Conservation (phyloP, 2,888 invertebrate genomes). For the Didymodactylos carnosus region DNA sequence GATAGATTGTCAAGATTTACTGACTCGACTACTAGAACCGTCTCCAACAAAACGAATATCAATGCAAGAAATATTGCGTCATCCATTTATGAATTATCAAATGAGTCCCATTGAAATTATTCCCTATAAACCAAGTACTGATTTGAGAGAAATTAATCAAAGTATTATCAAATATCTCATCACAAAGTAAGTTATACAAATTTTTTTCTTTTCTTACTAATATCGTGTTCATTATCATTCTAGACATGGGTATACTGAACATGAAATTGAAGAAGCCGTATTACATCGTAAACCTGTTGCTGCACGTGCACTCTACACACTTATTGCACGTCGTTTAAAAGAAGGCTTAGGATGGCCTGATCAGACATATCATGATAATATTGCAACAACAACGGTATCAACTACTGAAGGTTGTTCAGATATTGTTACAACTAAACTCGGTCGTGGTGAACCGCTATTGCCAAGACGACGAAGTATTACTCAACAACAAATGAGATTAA, state of each 20-base stretch:
- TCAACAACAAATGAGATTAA: background rate
- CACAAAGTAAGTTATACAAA: background rate
- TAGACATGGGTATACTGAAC: conserved; percentile 11
- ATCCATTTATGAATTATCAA: conserved; percentile 21
- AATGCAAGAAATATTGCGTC: conserved; percentile 20
- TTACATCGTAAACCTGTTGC: conserved; percentile 11
- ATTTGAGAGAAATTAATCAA: conserved; percentile 5
- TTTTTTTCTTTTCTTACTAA: background rate
- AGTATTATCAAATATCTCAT: conserved; percentile 8
- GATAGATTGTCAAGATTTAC: conserved; percentile 21
- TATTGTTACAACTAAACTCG: background rate
- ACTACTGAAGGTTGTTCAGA: background rate
- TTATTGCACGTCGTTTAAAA: conserved; percentile 8
- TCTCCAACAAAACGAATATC: conserved; percentile 20
- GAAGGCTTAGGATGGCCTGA: conserved; percentile 10
- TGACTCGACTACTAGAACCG: conserved; percentile 20
- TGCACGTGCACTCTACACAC: conserved; percentile 9
- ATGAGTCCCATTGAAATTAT: conserved; percentile 10
- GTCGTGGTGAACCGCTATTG: background rate
- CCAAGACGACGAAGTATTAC: background rate
- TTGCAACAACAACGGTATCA: background rate
- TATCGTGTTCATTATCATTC: too few species aligned
- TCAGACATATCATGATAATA: background rate
- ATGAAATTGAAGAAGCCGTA: conserved; percentile 10
- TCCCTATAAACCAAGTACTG: conserved; percentile 7